Conservation (phyloP, 2,113 vertebrate species). For the Prionailurus bengalensis region DNA sequence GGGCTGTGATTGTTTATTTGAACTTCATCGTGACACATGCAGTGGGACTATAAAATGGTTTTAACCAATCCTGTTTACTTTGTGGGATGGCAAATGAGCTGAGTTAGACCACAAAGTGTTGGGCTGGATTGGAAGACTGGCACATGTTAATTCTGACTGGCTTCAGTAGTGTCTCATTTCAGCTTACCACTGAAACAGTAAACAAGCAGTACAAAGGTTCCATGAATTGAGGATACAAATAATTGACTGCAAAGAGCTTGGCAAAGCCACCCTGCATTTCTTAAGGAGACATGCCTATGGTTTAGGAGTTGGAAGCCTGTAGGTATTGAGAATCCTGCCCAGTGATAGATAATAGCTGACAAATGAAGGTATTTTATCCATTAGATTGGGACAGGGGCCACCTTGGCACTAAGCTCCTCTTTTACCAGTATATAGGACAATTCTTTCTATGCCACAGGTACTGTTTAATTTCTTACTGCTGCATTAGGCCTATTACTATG, state of each 20-base stretch:
- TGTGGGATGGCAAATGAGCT: not conserved
- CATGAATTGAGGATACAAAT: not conserved
- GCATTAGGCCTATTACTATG: not conserved
- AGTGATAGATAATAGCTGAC: not conserved
- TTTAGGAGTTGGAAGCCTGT: not conserved
- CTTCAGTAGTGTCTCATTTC: not conserved
- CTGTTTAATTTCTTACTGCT: not conserved
- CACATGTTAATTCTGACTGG: not conserved
- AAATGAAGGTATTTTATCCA: not conserved
- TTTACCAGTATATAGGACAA: not conserved
- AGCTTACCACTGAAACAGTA: slow-evolving; percentile 17
- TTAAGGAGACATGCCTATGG: not conserved
- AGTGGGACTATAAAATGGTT: not conserved
- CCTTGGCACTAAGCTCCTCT: not conserved
- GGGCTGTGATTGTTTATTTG: not conserved
- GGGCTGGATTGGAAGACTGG: not conserved
- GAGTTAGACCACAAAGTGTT: not conserved
- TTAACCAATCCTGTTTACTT: not conserved
- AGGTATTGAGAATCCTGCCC: not conserved
- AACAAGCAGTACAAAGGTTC: not conserved
- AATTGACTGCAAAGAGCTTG: not conserved
- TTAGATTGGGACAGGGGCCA: not conserved
- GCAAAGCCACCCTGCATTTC: not conserved
- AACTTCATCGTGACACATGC: not conserved
- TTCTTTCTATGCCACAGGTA: not conserved